Percentiles rank a stretch among this genome's conserved stretches.
These are phyloP conservation scores for Myoxocephalus aenaeus DNA, from an alignment of 2,797 vertebrate species.

Conservation along the genomic window DNA sequence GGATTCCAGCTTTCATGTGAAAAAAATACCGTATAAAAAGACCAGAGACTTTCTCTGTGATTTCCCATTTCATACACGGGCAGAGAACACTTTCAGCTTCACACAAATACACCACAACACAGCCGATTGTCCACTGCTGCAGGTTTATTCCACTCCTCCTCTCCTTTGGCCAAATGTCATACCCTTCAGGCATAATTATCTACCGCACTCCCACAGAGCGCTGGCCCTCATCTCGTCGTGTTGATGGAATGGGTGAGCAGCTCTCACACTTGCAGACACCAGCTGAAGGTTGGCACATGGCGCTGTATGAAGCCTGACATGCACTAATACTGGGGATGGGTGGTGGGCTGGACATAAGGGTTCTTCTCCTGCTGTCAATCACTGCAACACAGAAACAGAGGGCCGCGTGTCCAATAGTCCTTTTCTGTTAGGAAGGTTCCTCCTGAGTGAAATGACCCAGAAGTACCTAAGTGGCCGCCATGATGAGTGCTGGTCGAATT, in stretches of 20 bases:
- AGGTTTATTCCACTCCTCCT: not conserved
- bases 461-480: no score
- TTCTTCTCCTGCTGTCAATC: not conserved
- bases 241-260: slow-evolving; percentile 24
- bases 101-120: not conserved
- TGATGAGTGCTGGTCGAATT: no score
- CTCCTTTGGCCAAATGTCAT: not conserved
- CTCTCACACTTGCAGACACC: not conserved
- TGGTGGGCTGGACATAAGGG: not conserved
- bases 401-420: no score
- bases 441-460: no score
- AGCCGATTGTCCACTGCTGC: not conserved
- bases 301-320: not conserved
- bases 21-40: not conserved
- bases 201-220: not conserved
- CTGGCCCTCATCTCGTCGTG: not conserved
- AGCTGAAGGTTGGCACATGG: slow-evolving; percentile 7
- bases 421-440: no score
- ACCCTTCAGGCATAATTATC: slow-evolving; percentile 25
- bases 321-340: not conserved
- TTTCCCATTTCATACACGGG: not conserved
- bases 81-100: not conserved
- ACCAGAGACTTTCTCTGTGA: not conserved
- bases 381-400: not conserved
- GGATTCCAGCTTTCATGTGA: not conserved